phyloP scores from a whole-genome alignment of 2,797 vertebrate genomes.

The Gallinago stenura region DNA sequence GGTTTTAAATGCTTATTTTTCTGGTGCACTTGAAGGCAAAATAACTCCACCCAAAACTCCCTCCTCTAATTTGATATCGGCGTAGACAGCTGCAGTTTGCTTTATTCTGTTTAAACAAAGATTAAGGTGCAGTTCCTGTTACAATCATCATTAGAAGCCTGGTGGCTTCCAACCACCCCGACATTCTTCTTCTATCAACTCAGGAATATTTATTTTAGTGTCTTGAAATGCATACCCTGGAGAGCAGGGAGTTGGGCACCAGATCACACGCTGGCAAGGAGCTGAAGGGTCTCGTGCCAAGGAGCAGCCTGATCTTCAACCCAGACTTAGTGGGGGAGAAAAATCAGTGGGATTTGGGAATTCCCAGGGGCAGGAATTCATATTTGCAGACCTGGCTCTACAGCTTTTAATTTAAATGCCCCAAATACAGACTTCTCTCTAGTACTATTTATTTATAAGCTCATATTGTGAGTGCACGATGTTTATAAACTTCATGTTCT shows the following conservation, averaged over 20 bases:
- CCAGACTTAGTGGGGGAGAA: rapidly evolving
- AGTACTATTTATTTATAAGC: neutral
- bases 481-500: neutral
- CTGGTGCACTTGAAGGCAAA: neutral
- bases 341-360: neutral
- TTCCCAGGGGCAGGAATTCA: neutral
- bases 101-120: neutral
- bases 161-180: neutral
- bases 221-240: neutral
- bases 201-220: neutral
- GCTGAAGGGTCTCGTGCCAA: neutral
- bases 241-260: neutral
- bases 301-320: neutral
- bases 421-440: no score
- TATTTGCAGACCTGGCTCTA: neutral
- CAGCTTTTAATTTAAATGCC: neutral
- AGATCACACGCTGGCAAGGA: neutral
- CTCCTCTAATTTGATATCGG: neutral
- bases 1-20: neutral
- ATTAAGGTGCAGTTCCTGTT: constrained; percentile 7
- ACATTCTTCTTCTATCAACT: neutral
- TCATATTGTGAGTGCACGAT: neutral
- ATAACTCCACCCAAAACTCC: neutral
- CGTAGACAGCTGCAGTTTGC: neutral
- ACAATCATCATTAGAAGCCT: neutral